Evolutionary conservation across 1,140 invertebrate species (phyloP).

Genomic region (Ridgeia piscesae): DNA sequence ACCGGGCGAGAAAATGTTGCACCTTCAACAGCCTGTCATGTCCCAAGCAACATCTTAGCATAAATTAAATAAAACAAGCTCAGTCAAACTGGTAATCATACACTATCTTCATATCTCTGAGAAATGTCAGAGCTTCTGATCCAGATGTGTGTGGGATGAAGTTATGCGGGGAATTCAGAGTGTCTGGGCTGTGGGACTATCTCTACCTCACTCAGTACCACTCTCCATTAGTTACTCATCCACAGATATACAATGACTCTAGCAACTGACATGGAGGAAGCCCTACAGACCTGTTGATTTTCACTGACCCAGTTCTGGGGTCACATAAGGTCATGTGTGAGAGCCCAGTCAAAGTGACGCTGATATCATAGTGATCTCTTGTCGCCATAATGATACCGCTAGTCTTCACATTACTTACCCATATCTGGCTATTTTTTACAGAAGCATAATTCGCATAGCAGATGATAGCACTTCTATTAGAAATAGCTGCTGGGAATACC

Average conservation of each 20-base stretch:
- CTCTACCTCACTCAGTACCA: background rate
- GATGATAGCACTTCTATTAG: background rate
- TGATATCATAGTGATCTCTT: too few relatives aligned
- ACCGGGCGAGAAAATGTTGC: background rate
- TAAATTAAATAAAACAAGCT: background rate
- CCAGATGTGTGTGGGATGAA: background rate
- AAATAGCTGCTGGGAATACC: too few relatives aligned
- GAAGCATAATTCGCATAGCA: conserved; percentile 11
- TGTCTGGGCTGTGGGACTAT: background rate
- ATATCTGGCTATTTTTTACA: background rate
- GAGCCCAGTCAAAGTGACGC: too few relatives aligned
- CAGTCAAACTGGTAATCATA: background rate
- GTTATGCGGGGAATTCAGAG: background rate
- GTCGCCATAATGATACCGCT: too few relatives aligned
- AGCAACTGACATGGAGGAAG: background rate
- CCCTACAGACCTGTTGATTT: background rate
- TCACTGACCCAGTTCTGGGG: background rate
- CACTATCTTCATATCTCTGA: background rate
- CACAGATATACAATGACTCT: background rate
- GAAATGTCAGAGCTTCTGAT: background rate
- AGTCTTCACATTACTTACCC: too few relatives aligned
- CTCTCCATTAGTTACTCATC: background rate
- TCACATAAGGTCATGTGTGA: too few relatives aligned
- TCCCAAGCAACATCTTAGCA: background rate
- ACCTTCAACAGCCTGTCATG: background rate